Evolutionary conservation across 1,140 invertebrate species (phyloP).

Genomic region (Lysiphlebus fabarum): DNA sequence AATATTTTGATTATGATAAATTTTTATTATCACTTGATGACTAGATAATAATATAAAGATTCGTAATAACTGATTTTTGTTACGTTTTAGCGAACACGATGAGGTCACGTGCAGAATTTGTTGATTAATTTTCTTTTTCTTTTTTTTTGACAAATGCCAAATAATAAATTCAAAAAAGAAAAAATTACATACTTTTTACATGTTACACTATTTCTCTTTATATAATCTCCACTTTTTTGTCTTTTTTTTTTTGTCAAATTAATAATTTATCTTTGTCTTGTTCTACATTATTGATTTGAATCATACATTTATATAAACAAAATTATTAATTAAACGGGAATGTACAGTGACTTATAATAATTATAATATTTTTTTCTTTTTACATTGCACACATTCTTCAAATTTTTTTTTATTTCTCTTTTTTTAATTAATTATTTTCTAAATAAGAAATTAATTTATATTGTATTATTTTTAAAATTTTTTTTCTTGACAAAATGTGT

Average conservation of each 20-base stretch:
- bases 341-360: slow-evolving; percentile 7
- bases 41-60: slow-evolving; percentile 54
- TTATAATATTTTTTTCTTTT: slow-evolving; percentile 2
- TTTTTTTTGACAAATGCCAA: slow-evolving; percentile 22
- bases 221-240: slow-evolving; percentile 33
- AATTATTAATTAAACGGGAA: slow-evolving; percentile 3
- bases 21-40: slow-evolving; percentile 53
- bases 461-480: neutral
- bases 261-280: slow-evolving; percentile 21
- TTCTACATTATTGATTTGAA: slow-evolving; percentile 14
- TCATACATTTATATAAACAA: slow-evolving; percentile 10
- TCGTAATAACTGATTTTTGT: slow-evolving; percentile 45
- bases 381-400: slow-evolving; percentile 5
- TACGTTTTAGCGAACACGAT: slow-evolving; percentile 34
- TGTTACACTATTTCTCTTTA: slow-evolving; percentile 24
- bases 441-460: slow-evolving; percentile 5
- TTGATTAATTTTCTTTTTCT: slow-evolving; percentile 12
- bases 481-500: too few relatives aligned
- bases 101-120: slow-evolving; percentile 29
- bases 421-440: slow-evolving; percentile 13
- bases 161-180: neutral
- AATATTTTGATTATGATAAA: slow-evolving; percentile 46
- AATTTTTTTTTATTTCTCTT: slow-evolving; percentile 1
- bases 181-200: slow-evolving; percentile 18
- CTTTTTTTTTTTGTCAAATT: slow-evolving; percentile 27